Evolutionary conservation across 1,140 invertebrate genomes (phyloP).

Genomic region (Bombus waltoni): DNA sequence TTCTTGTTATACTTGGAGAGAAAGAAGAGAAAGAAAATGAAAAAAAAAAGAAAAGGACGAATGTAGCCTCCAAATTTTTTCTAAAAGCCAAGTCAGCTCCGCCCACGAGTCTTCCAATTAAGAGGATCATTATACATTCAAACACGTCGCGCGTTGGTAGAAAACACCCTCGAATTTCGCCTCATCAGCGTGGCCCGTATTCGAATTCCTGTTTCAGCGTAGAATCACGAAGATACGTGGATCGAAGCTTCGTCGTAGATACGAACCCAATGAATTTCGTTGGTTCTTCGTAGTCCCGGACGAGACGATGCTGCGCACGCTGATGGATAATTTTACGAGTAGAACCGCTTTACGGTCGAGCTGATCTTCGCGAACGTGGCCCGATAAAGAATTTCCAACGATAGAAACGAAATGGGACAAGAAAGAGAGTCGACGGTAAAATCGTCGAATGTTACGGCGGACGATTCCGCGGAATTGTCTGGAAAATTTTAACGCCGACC

Average conservation of each 20-base stretch:
- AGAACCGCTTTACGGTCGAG: not conserved
- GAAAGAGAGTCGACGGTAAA: conserved; percentile 22
- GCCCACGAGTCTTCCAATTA: not conserved
- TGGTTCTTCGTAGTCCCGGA: not conserved
- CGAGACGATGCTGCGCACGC: not conserved
- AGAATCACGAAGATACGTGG: too few species aligned
- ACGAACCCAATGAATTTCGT: conserved; percentile 4
- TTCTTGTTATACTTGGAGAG: too few species aligned
- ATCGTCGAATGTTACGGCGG: conserved; percentile 8
- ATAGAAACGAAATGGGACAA: conserved; percentile 30
- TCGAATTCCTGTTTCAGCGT: not conserved
- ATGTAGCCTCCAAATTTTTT: not conserved
- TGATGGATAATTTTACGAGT: conserved; percentile 17
- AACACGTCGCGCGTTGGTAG: not conserved
- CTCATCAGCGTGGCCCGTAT: not conserved
- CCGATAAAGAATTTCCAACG: conserved; percentile 29
- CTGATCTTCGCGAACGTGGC: not conserved
- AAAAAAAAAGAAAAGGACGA: too few species aligned
- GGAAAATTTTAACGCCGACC: conserved; percentile 19
- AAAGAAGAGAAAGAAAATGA: too few species aligned
- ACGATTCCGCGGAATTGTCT: conserved; percentile 5
- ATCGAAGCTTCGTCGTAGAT: not conserved
- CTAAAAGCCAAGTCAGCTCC: not conserved
- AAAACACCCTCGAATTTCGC: not conserved
- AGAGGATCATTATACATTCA: not conserved